These are phyloP conservation scores for Neotragus moschatus DNA, from an alignment of 2,113 vertebrate genomes.

Conservation along the genomic window DNA sequence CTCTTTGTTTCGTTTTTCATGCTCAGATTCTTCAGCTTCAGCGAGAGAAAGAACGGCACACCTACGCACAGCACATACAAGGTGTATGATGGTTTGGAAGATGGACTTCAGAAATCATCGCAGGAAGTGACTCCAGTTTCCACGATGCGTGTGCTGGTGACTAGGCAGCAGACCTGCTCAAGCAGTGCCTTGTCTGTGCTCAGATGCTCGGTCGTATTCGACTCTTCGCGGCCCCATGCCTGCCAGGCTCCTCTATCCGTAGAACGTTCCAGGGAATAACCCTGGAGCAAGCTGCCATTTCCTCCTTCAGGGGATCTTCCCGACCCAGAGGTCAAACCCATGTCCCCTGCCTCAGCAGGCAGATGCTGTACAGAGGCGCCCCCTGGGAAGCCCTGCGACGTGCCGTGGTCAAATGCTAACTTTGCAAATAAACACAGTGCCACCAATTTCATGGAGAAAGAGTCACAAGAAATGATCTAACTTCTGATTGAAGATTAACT, in stretches of 20 bases:
- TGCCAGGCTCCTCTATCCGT: not conserved
- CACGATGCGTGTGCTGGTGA: not conserved
- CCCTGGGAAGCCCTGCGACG: not conserved
- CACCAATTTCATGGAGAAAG: not conserved
- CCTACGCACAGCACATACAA: fast-evolving
- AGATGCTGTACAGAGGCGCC: not conserved
- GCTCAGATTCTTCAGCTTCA: not conserved
- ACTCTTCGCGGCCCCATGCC: not conserved
- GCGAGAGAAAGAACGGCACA: not conserved
- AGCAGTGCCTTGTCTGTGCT: not conserved
- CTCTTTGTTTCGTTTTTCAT: not conserved
- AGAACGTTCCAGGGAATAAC: not conserved
- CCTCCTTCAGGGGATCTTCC: not conserved
- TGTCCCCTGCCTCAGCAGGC: not conserved
- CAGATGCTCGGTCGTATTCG: fast-evolving
- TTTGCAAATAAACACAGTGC: not conserved
- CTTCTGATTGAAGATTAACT: not conserved
- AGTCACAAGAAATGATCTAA: not conserved
- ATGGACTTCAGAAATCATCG: not conserved
- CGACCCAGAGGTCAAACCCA: not conserved
- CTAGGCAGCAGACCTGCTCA: not conserved
- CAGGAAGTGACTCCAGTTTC: not conserved
- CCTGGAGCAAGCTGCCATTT: not conserved
- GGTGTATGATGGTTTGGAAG: not conserved
- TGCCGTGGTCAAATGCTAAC: not conserved